Conservation (phyloP, 1,140 invertebrate species). For the Macrocentrus cingulum region DNA sequence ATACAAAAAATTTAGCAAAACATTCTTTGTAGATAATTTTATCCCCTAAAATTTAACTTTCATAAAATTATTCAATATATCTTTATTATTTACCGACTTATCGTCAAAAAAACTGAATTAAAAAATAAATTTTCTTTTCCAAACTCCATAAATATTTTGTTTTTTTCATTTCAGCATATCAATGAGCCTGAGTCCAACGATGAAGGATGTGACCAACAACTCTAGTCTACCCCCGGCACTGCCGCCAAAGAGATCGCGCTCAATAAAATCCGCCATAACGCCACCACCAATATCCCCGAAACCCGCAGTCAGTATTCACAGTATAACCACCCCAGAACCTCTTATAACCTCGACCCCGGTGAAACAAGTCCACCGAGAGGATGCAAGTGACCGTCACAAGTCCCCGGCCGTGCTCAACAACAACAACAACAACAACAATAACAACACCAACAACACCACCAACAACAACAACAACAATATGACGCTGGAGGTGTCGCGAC, state of each 20-base stretch:
- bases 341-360: constrained; percentile 49
- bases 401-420: constrained; percentile 23
- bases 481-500: constrained; percentile 40
- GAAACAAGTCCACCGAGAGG: constrained; percentile 41
- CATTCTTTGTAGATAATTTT: too few relatives aligned
- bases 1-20: too few relatives aligned
- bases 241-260: constrained; percentile 72
- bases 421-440: constrained; percentile 15
- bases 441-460: too few relatives aligned
- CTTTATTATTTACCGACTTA: neutral
- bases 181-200: constrained; percentile 47
- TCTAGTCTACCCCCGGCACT: constrained; percentile 70
- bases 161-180: constrained; percentile 40
- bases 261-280: constrained; percentile 52
- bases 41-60: too few relatives aligned
- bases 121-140: too few relatives aligned
- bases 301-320: constrained; percentile 46
- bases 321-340: constrained; percentile 44
- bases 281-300: constrained; percentile 54
- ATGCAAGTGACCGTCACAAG: constrained; percentile 39
- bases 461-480: constrained; percentile 39
- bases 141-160: too few relatives aligned
- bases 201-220: constrained; percentile 46
- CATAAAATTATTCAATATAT: neutral
- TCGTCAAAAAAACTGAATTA: too few relatives aligned